A percentile compares a stretch with the other conserved stretches of the same genome.
phyloP scores from a whole-genome alignment of 1,140 invertebrate species.

The Diprion similis region DNA sequence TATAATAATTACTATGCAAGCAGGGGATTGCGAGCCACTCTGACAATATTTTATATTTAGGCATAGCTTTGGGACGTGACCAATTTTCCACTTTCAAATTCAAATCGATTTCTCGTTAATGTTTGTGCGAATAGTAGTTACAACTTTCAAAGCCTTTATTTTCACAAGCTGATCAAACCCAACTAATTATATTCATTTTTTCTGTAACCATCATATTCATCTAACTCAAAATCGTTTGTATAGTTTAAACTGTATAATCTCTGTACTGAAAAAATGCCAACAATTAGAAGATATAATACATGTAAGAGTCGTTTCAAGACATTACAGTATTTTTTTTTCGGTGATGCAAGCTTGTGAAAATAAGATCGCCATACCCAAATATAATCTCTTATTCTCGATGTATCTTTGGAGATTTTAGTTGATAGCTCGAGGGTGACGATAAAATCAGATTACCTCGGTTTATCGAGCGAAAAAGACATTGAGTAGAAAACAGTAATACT shows the following conservation, averaged over 20 bases:
- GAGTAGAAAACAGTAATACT: background rate
- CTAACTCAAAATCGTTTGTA: too few species aligned
- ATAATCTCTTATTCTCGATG: background rate
- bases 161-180: background rate
- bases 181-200: too few species aligned
- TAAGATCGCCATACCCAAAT: slow-evolving; percentile 1
- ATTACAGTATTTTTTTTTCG: too few species aligned
- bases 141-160: background rate
- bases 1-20: slow-evolving; percentile 45
- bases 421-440: background rate
- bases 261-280: too few species aligned
- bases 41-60: slow-evolving; percentile 36
- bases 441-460: background rate
- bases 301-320: too few species aligned
- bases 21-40: slow-evolving; percentile 45
- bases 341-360: background rate
- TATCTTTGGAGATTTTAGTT: slow-evolving; percentile 1
- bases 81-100: background rate
- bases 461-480: background rate
- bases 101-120: background rate
- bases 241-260: too few species aligned
- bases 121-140: background rate
- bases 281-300: too few species aligned
- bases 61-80: background rate
- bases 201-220: too few species aligned